Base-by-base conservation (phyloP, 2,888 invertebrate species). In the Ferdinandea cuprea region DNA sequence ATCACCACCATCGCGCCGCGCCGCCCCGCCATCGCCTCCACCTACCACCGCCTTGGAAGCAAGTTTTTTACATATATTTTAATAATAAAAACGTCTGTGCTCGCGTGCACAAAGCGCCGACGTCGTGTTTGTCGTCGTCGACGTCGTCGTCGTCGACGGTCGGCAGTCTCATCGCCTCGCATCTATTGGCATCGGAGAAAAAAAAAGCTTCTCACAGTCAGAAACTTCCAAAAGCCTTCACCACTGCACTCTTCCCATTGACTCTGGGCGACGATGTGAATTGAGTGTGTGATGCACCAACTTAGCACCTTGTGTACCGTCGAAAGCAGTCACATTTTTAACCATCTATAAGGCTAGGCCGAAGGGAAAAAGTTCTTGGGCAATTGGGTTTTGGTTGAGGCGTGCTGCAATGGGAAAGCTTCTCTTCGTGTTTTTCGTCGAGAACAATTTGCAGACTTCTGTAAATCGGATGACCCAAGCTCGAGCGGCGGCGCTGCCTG, bases 11-110 rank as follows among this genome's bases (percentile, higher is more conserved):
- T n/a, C n/a, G n/a, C n/a, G n/a, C n/a, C n/a, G n/a, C n/a, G n/a
- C n/a, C 42, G 11, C 15, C 56, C 25, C 35, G 50, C 44, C 52
- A 5, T 50, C 28, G 40, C 15, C 54, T 15, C 17, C 32, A 9
- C 35, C 48, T 25, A 25, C 46, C 13, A 52, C 59, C 73, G 58
- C 61, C 44, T 37, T 40, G 25, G 59, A 63, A 65, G 15, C 40
- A 66, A 71, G 78, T 78, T 77, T 25, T 25, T 25, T 25, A 3
- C 5, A 25, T 25, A 3, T 25, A 3, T 5, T 25, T 25, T 71
- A 72, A 68, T 63, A 78, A 83, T 78, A 78, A 78, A 77, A 83
- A 37, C 66, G 83, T 83, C 83, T 83, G 77, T 72, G 78, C 78
- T 78, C 61, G 61, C 61, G 61, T 83, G 72, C 50, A 83, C 68